phyloP scores from a whole-genome alignment of 2,888 invertebrate species.

The Xylocampa areola region DNA sequence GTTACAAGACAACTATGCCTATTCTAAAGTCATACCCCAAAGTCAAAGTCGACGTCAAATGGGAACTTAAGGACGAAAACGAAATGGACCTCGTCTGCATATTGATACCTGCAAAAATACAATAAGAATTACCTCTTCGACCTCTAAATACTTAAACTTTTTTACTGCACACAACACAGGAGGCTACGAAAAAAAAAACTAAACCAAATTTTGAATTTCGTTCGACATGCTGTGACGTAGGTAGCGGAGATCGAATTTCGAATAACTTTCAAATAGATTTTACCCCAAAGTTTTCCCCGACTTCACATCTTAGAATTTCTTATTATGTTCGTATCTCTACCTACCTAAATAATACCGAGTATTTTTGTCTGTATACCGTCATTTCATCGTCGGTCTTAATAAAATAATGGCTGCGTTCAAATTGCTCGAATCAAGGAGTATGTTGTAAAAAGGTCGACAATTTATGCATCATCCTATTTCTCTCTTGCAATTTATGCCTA shows the following conservation, averaged over 20 bases:
- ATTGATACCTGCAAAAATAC: conserved; percentile 92
- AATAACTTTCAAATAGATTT: not conserved
- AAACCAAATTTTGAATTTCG: not conserved
- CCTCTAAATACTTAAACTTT: conserved; percentile 28
- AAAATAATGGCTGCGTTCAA: too few species aligned
- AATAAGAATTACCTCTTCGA: conserved; percentile 57
- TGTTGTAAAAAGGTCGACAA: too few species aligned
- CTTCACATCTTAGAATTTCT: too few species aligned
- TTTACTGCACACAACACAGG: not conserved
- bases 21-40: conserved; percentile 92
- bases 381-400: too few species aligned
- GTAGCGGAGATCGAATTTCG: not conserved
- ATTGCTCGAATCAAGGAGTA: too few species aligned
- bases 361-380: too few species aligned
- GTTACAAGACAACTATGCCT: conserved; percentile 88
- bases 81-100: conserved; percentile 91
- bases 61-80: conserved; percentile 92
- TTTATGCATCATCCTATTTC: too few species aligned
- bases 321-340: too few species aligned
- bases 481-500: too few species aligned
- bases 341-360: too few species aligned
- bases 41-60: conserved; percentile 92
- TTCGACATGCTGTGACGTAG: not conserved
- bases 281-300: too few species aligned
- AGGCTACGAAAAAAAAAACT: not conserved